Evolutionary conservation across 2,888 invertebrate species (phyloP), one percentile per base, ranked within the genome.

Genomic region (Caradrina kadenii): DNA sequence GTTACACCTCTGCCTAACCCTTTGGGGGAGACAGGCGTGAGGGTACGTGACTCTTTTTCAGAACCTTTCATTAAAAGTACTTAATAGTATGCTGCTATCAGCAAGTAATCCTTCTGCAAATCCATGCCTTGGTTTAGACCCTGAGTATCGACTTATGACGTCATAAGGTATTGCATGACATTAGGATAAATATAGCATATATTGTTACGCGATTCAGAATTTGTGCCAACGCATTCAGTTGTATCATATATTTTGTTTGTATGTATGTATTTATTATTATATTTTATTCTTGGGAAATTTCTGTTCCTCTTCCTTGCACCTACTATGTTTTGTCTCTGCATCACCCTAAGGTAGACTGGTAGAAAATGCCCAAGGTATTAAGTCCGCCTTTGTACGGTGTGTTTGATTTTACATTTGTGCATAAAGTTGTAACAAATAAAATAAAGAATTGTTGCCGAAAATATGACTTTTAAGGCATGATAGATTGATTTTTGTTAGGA

Each of bases 101-200:
- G 22, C 21, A 26, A 54, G 10, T 49, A 13, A 42, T n/a, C 61
- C 73, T 73, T 78, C 71, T 79, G 17, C 1, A 13, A 22, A 54
- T 26, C 15, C 22, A 26, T 55, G n/a, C n/a, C 45, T 10, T 39
- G 10, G 8, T 50, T 13, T 8, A 54, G 31, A 26, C 64, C 59
- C 52, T 80, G 63, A 70, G 10, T 42, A 42, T 31, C 31, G 48
- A 63, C 61, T 55, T 52, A 71, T 78, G 67, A 80, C 45, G 72
- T 80, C 76, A 80, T 49, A 39, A 53, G 39, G 45, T 71, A 73
- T 64, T 58, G 62, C 64, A 72, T 82, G 67, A 59, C 68, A 66
- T 66, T 54, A 66, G 65, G 52, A 53, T 80, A 78, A 76, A 76
- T 67, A 76, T 80, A 80, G 76, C 70, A 17, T 69, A 75, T 76